Evolutionary conservation across 2,113 vertebrate genomes (phyloP).

Genomic region (Pleuronectes platessa): DNA sequence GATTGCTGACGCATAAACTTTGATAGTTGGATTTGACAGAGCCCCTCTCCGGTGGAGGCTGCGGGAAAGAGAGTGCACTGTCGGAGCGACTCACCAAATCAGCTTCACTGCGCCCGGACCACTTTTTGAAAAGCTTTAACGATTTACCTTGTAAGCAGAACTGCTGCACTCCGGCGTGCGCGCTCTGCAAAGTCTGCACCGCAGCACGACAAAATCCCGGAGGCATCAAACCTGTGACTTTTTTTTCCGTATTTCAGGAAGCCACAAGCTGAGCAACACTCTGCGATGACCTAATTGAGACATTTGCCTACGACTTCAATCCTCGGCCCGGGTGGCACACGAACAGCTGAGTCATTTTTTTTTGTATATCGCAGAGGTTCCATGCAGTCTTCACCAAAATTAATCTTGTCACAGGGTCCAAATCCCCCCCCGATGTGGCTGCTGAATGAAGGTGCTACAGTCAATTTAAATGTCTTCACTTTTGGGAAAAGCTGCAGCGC

Average conservation of each 20-base stretch:
- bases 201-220: conserved; percentile 2
- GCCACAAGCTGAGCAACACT: conserved; percentile 3
- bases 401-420: not conserved
- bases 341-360: not conserved
- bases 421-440: not conserved
- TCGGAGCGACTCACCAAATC: conserved; percentile 44
- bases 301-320: not conserved
- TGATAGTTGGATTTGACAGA: conserved; percentile 58
- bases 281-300: not conserved
- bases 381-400: not conserved
- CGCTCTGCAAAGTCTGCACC: conserved; percentile 27
- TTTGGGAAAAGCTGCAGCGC: not conserved
- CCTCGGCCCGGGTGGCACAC: not conserved
- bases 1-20: conserved; percentile 56
- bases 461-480: not conserved
- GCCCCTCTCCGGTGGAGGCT: conserved; percentile 44
- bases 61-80: conserved; percentile 7
- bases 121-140: conserved; percentile 47
- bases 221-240: conserved; percentile 25
- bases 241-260: conserved; percentile 20
- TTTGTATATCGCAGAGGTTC: not conserved
- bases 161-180: conserved; percentile 5
- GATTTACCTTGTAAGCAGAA: conserved; percentile 65
- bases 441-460: conserved; percentile 8
- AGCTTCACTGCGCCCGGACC: conserved; percentile 29